Percentiles rank a stretch among this genome's conserved stretches.
Conservation (phyloP, 2,888 invertebrate species). For the Lysandra bellargus region DNA sequence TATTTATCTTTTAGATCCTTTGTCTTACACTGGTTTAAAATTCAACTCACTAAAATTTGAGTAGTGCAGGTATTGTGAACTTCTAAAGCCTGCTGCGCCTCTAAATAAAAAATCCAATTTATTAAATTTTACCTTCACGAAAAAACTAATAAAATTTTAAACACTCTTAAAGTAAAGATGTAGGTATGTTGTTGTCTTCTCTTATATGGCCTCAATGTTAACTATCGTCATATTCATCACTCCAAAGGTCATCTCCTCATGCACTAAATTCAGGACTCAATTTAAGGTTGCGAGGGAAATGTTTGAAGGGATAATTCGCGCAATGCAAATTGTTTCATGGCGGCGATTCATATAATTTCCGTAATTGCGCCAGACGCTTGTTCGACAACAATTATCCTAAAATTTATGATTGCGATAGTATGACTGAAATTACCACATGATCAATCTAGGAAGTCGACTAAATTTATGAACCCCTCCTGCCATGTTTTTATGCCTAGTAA, state of each 20-base stretch:
- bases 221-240: conserved; percentile 39
- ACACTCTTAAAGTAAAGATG: background rate
- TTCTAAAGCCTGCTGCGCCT: no score
- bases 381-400: conserved; percentile 34
- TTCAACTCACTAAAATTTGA: no score
- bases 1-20: background rate
- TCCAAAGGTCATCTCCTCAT: conserved; percentile 38
- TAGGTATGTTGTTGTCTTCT: background rate
- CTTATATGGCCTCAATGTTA: conserved; percentile 30
- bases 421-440: conserved; percentile 11
- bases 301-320: conserved; percentile 35
- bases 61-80: no score
- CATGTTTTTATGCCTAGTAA: conserved; percentile 29
- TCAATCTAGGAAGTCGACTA: conserved; percentile 38
- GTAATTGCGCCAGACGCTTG: conserved; percentile 37
- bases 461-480: conserved; percentile 24
- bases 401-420: conserved; percentile 37
- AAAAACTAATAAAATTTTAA: background rate
- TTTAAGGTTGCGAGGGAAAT: conserved; percentile 32
- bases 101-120: background rate
- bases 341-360: conserved; percentile 39
- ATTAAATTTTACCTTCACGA: background rate
- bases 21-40: background rate
- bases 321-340: conserved; percentile 30
- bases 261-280: conserved; percentile 39